Conservation (phyloP, 2,113 vertebrate genomes). For the Lamprologus tigripictilis region DNA sequence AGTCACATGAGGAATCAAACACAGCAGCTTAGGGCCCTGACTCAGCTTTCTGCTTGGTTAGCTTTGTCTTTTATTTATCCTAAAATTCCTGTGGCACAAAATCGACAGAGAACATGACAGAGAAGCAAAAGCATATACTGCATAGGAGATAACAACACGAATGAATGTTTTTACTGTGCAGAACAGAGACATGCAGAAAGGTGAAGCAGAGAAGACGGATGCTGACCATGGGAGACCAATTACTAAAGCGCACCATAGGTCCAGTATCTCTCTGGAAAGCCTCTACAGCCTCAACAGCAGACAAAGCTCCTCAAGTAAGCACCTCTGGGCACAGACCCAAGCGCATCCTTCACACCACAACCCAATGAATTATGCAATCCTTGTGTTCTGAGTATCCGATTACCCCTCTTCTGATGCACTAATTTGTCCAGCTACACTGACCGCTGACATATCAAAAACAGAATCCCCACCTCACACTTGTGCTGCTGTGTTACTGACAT, state of each 20-base stretch:
- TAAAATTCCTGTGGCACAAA: background rate
- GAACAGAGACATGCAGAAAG: conserved; percentile 65
- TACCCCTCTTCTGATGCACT: background rate
- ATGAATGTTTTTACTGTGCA: conserved; percentile 34
- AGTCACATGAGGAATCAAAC: conserved; percentile 34
- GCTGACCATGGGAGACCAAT: conserved; percentile 36
- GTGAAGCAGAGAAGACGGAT: conserved; percentile 55
- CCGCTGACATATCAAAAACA: background rate
- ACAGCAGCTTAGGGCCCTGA: background rate
- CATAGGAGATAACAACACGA: background rate
- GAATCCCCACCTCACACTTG: background rate
- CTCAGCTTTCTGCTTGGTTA: conserved; percentile 10
- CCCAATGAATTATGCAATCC: background rate
- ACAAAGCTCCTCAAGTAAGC: conserved; percentile 90
- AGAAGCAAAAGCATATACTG: background rate
- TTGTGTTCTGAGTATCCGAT: background rate
- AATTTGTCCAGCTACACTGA: background rate
- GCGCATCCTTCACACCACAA: background rate
- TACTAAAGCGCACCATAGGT: conserved; percentile 61
- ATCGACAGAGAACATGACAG: background rate
- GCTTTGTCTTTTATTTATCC: conserved; percentile 1
- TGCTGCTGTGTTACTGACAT: background rate
- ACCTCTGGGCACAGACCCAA: background rate
- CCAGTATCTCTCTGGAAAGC: conserved; percentile 84
- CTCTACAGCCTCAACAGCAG: conserved; percentile 82